phyloP scores from a whole-genome alignment of 2,113 vertebrate genomes.

The Taurulus bubalis region DNA sequence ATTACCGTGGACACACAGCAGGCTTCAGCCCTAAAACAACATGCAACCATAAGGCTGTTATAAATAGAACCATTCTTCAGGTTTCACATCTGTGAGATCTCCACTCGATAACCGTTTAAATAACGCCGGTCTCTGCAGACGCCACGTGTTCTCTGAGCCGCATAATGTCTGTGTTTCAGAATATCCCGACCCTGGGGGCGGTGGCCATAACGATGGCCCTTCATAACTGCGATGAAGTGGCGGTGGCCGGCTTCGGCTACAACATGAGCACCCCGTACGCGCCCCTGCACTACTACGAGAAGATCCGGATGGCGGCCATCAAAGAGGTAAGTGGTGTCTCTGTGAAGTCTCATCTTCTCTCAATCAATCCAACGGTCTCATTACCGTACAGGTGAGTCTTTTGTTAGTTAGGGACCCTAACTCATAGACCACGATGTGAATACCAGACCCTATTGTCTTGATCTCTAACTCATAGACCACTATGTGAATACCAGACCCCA shows the following conservation, averaged over 20 bases:
- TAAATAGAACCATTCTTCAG: constrained; percentile 8
- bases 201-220: constrained; percentile 96
- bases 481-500: too few species aligned
- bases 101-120: background rate
- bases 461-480: too few species aligned
- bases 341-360: background rate
- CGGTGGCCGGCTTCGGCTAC: constrained; percentile 93
- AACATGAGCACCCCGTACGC: constrained; percentile 91
- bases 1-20: constrained; percentile 46
- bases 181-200: constrained; percentile 93
- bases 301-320: constrained; percentile 93
- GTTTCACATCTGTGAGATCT: constrained; percentile 38
- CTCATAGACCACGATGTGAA: too few species aligned
- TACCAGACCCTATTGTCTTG: too few species aligned
- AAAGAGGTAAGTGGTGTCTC: constrained; percentile 87
- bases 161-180: constrained; percentile 79
- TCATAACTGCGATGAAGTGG: constrained; percentile 94
- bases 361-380: background rate
- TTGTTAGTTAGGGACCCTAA: too few species aligned
- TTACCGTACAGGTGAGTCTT: background rate
- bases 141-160: background rate
- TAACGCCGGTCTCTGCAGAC: background rate
- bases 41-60: constrained; percentile 14
- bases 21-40: constrained; percentile 42
- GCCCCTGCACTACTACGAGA: constrained; percentile 93